These are phyloP conservation scores for Upupa epops DNA, from an alignment of 2,113 vertebrate species.

Conservation along the genomic window DNA sequence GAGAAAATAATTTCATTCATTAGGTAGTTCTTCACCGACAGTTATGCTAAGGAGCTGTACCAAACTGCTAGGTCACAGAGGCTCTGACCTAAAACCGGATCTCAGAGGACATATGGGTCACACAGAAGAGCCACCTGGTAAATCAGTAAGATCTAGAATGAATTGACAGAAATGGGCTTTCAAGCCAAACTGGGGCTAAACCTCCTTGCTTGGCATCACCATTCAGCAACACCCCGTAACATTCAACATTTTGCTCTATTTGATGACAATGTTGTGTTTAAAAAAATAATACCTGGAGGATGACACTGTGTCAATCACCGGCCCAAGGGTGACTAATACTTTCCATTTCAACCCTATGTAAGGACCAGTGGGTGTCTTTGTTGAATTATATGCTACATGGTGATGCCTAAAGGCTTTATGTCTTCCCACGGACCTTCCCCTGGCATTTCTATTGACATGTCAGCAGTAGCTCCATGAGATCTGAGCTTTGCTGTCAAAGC, in stretches of 20 bases:
- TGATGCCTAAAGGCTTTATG: conserved; percentile 9
- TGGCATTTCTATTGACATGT: not conserved
- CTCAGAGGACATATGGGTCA: conserved; percentile 15
- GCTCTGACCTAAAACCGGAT: conserved; percentile 50
- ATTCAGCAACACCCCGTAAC: not conserved
- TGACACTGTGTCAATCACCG: not conserved
- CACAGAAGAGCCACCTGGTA: not conserved
- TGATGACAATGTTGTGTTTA: not conserved
- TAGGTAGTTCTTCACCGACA: conserved; percentile 20
- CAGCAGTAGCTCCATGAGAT: not conserved
- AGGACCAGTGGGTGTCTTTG: not conserved
- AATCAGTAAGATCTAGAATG: not conserved
- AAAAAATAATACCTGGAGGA: not conserved
- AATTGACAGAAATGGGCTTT: conserved; percentile 20
- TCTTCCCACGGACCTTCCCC: not conserved
- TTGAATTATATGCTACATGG: not conserved
- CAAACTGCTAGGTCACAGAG: conserved; percentile 36
- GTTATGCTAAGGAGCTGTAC: not conserved
- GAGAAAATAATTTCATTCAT: not conserved
- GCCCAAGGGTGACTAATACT: conserved; percentile 8
- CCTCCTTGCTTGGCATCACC: not conserved
- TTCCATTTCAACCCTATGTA: conserved; percentile 12
- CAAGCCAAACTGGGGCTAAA: not conserved
- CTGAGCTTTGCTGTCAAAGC: not conserved
- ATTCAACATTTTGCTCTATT: not conserved